Conservation (phyloP, 2,888 invertebrate genomes). For the Beris chalybata region DNA sequence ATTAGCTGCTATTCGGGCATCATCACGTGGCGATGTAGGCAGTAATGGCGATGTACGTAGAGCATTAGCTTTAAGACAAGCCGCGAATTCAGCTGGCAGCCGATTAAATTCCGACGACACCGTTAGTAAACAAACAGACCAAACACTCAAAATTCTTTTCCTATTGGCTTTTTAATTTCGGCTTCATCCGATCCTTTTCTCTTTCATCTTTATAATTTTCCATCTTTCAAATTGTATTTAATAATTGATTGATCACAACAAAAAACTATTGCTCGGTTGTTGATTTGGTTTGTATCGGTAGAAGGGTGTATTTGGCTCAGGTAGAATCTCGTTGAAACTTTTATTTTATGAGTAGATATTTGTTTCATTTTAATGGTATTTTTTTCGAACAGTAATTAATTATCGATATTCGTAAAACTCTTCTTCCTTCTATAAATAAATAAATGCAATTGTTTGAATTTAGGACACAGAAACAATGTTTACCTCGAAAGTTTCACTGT, state of each 20-base stretch:
- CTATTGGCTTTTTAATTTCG: constrained; percentile 24
- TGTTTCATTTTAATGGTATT: too few species aligned
- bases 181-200: constrained; percentile 3
- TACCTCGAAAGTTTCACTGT: constrained; percentile 68
- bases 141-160: background rate
- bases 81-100: constrained; percentile 62
- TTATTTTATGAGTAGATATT: too few species aligned
- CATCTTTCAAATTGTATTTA: too few species aligned
- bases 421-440: too few species aligned
- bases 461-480: constrained; percentile 68
- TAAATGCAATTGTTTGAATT: background rate
- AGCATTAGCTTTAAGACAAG: constrained; percentile 60
- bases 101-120: constrained; percentile 58
- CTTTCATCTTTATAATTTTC: background rate
- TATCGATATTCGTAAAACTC: too few species aligned
- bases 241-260: too few species aligned
- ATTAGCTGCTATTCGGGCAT: constrained; percentile 77
- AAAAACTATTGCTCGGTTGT: too few species aligned
- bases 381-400: too few species aligned
- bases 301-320: constrained; percentile 24
- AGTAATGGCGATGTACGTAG: constrained; percentile 76
- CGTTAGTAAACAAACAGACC: constrained; percentile 49
- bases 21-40: constrained; percentile 73
- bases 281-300: background rate
- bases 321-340: background rate